Conservation (phyloP, 1,140 invertebrate genomes). For the Drosophila albomicans region DNA sequence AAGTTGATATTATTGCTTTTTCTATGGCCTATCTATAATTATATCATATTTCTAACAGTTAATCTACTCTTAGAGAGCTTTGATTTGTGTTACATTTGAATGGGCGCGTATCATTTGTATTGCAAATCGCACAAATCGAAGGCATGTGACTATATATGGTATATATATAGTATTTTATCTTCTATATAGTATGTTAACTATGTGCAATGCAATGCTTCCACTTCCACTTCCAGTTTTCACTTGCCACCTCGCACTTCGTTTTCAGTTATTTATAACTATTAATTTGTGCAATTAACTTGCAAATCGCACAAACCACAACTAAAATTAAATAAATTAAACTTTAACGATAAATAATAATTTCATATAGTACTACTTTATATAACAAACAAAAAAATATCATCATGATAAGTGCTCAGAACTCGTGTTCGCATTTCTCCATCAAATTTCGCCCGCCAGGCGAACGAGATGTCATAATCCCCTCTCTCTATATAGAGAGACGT, state of each 20-base stretch:
- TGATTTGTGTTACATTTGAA: constrained; percentile 5
- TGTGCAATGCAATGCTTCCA: not conserved
- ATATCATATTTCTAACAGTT: not conserved
- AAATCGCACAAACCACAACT: constrained; percentile 63
- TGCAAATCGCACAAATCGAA: constrained; percentile 13
- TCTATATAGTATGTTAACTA: constrained; percentile 10
- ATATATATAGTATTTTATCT: not conserved
- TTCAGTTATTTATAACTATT: constrained; percentile 49
- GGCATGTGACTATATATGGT: constrained; percentile 6
- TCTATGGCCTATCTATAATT: not conserved
- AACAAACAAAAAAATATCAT: constrained; percentile 26
- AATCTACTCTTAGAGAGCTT: not conserved
- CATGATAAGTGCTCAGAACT: constrained; percentile 14
- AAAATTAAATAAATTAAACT: constrained; percentile 73
- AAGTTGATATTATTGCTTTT: not conserved
- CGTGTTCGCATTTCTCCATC: constrained; percentile 65
- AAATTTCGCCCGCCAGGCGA: constrained; percentile 24
- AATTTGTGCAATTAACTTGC: constrained; percentile 76
- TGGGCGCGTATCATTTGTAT: not conserved
- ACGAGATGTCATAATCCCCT: constrained; percentile 26
- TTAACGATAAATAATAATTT: constrained; percentile 47
- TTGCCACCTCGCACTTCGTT: not conserved
- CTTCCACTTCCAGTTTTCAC: not conserved
- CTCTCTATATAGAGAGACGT: not conserved
- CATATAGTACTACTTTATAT: not conserved